A percentile compares a stretch with the other conserved stretches of the same genome.
Evolutionary conservation across 92 coral and sea anemone genomes (phyloP).

Genomic region (Umimayanthus kanabou): DNA sequence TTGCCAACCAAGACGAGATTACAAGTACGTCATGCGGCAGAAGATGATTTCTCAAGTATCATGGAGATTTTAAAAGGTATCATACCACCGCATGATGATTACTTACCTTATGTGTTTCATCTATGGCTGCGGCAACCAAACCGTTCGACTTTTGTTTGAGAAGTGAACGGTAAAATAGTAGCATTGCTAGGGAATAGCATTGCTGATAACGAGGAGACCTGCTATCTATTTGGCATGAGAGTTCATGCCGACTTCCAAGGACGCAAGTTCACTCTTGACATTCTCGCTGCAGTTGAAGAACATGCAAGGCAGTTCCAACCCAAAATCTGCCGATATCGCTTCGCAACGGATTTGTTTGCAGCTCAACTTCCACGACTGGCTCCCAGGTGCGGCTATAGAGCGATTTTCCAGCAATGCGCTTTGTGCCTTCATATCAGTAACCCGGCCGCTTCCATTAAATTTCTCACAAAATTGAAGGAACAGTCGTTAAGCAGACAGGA

Average conservation of each 20-base stretch:
- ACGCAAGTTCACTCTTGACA: not conserved
- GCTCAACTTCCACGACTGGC: not conserved
- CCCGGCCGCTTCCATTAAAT: not conserved
- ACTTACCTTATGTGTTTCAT: not conserved
- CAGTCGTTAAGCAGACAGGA: not conserved
- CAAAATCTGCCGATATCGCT: not conserved
- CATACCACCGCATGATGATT: not conserved
- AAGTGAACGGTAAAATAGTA: not conserved
- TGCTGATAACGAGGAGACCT: not conserved
- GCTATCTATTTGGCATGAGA: not conserved
- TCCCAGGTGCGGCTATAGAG: not conserved
- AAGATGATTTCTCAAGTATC: not conserved
- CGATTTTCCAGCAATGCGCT: not conserved
- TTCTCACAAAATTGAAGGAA: not conserved
- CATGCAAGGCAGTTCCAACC: not conserved
- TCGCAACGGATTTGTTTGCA: conserved; percentile 2
- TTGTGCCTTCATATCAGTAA: not conserved
- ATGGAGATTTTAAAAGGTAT: not conserved
- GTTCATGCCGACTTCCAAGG: conserved; percentile 9
- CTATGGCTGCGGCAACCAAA: not conserved
- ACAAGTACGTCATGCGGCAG: not conserved
- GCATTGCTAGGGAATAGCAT: not conserved
- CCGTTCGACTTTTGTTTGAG: conserved; percentile 7
- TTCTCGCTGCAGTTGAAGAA: not conserved
- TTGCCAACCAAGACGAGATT: not conserved